Base-by-base conservation (phyloP, 1,140 invertebrate genomes). In the Theocolax elegans region DNA sequence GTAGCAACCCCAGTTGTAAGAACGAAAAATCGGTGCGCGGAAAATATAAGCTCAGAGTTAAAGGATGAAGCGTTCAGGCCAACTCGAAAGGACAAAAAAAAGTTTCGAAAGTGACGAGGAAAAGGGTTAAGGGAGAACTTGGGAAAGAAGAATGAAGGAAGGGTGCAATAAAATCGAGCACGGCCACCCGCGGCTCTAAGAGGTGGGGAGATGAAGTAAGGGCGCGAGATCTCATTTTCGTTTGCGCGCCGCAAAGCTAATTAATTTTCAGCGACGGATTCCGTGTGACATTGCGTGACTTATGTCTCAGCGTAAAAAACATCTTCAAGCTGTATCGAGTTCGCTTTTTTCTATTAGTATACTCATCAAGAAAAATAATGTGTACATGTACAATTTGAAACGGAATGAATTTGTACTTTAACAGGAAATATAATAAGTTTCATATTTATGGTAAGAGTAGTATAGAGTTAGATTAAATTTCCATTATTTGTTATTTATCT, bases 131-230 rank as follows among this genome's bases (percentile, higher is more conserved):
- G 44, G 60, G 49, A 7, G n/a, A n/a, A 29, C 17, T 7, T 29
- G 10, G 10, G 31, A 35, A 35, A 35, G 10, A 6, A 35, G 31
- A 6, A 38, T 53, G n/a, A n/a, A 63, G 42, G 46, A 73, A 72
- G 65, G 77, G 77, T 72, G 80, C 79, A 82, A 83, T 83, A 82
- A 84, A 84, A 85, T 84, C 80, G 83, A 80, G 78, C 77, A 76
- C 62, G n/a, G n/a, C n/a, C n/a, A 82, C 81, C 82, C 80, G 80
- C 74, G 66, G 71, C 70, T 35, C 10, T 35, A 35, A 10, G 10
- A 35, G 31, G 31, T 4, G 4, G 31, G 4, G 31, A 35, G 31
- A n/a, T n/a, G 75, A 75, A 76, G 75, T 72, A 27, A 51, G 71
- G 62, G 71, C 74, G 75, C 70, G 69, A 78, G 81, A 81, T 82